Evolutionary conservation across 2,797 vertebrate genomes (phyloP).

Genomic region (Sebastes diaconus): DNA sequence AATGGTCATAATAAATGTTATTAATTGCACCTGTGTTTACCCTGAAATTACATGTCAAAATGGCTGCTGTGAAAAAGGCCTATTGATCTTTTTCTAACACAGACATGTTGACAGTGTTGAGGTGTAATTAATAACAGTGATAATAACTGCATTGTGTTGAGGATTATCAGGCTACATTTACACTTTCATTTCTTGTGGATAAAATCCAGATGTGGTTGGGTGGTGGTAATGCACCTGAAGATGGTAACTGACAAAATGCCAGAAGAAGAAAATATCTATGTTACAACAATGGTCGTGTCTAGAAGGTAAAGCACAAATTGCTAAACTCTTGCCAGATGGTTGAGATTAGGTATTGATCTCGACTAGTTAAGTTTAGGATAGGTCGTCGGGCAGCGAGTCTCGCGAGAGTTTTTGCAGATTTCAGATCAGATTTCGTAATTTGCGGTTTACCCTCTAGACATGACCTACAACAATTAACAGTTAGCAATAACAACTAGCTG

Average conservation of each 20-base stretch:
- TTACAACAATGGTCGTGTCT: neutral
- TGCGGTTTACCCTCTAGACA: too few relatives aligned
- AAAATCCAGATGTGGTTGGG: neutral
- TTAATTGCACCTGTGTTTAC: neutral
- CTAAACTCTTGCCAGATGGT: neutral
- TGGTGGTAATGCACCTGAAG: neutral
- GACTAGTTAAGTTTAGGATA: neutral
- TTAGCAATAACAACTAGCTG: neutral
- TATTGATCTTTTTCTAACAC: neutral
- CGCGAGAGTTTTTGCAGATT: too few relatives aligned
- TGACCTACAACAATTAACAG: neutral
- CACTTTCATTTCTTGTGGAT: neutral
- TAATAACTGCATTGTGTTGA: neutral
- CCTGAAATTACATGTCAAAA: neutral
- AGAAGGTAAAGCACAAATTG: neutral
- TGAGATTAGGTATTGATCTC: neutral
- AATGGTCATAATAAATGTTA: neutral
- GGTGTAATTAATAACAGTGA: neutral
- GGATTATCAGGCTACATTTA: neutral
- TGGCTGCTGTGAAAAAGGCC: neutral
- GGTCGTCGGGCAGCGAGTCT: fast-evolving
- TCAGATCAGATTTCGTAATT: too few relatives aligned
- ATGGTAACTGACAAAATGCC: neutral
- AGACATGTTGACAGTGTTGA: neutral
- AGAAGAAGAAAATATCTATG: neutral